Conservation (phyloP, 2,113 vertebrate species). For the Indicator maculatus region DNA sequence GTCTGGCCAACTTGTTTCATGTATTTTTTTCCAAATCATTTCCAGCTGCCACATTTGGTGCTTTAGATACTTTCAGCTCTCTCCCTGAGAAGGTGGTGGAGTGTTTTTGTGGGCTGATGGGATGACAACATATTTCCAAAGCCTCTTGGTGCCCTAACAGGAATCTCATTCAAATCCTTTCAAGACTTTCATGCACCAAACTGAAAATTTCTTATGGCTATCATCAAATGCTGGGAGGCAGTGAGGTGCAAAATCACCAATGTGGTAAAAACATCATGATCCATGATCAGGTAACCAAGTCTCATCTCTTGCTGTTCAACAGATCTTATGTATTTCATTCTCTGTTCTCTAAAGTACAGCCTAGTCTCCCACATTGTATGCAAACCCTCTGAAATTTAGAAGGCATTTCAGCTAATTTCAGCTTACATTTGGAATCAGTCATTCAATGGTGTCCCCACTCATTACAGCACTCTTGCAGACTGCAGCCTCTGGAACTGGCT, state of each 20-base stretch:
- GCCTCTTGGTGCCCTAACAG: background rate
- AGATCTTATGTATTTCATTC: background rate
- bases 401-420: constrained; percentile 18
- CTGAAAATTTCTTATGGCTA: background rate
- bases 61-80: constrained; percentile 38
- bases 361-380: background rate
- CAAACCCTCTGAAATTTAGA: background rate
- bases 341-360: background rate
- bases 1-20: constrained; percentile 39
- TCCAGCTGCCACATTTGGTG: constrained; percentile 75
- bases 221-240: background rate
- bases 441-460: background rate
- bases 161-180: background rate
- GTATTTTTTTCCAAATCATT: background rate
- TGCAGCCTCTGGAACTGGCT: background rate
- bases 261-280: background rate
- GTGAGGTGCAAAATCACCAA: background rate
- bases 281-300: background rate
- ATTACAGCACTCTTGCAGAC: background rate
- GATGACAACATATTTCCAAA: constrained; percentile 42
- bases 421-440: background rate
- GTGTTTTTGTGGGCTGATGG: background rate
- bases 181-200: background rate
- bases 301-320: background rate
- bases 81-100: constrained; percentile 17